Conservation (phyloP, 2,113 vertebrate genomes). For the Petrocephalus microphthalmus region DNA sequence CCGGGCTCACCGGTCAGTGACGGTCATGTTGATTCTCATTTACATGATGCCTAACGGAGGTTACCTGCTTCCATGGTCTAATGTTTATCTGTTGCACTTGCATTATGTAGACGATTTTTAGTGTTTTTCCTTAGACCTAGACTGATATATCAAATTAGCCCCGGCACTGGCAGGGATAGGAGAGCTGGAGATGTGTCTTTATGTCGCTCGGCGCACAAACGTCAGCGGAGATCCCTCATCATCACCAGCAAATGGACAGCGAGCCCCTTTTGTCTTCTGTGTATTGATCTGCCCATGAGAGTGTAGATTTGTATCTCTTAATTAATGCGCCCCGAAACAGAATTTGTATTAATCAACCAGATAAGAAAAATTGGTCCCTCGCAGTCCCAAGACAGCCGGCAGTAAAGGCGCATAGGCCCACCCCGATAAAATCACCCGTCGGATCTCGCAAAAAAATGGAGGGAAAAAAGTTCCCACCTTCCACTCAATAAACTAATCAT, state of each 20-base stretch:
- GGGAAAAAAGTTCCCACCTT: slow-evolving; percentile 84
- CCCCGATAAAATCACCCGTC: slow-evolving; percentile 90
- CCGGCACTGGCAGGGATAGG: slow-evolving; percentile 60
- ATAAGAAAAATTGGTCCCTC: slow-evolving; percentile 99
- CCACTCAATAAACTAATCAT: slow-evolving; percentile 99
- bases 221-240: slow-evolving; percentile 85
- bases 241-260: slow-evolving; percentile 99
- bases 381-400: slow-evolving; percentile 87
- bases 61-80: neutral
- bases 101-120: slow-evolving; percentile 30
- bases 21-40: neutral
- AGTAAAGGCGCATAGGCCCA: slow-evolving; percentile 64
- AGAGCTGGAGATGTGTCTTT: slow-evolving; percentile 59
- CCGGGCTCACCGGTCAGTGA: neutral
- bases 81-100: neutral
- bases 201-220: slow-evolving; percentile 73
- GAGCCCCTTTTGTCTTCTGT: slow-evolving; percentile 98
- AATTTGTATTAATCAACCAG: slow-evolving; percentile 99
- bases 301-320: slow-evolving; percentile 99
- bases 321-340: slow-evolving; percentile 99
- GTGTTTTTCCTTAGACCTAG: slow-evolving; percentile 54
- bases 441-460: slow-evolving; percentile 62
- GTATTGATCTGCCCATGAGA: slow-evolving; percentile 99
- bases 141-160: slow-evolving; percentile 54
- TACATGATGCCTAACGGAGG: neutral